Base-by-base conservation (phyloP, 2,113 vertebrate genomes). In the Nyctibius bracteatus region DNA sequence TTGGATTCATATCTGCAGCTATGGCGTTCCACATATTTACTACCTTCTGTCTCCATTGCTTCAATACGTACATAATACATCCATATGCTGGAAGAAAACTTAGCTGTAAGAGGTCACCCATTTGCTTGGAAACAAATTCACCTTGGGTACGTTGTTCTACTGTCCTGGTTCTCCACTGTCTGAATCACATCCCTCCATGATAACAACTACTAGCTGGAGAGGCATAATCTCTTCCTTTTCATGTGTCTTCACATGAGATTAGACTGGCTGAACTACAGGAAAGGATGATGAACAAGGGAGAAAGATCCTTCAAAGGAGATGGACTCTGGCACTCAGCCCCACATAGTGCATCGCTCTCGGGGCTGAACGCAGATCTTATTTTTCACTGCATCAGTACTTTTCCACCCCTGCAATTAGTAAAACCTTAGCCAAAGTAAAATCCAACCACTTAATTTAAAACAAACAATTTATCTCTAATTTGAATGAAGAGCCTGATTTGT, bases 181-280 rank as follows among this genome's bases (percentile, higher is more conserved):
- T 78, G 17, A 27, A 51, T 59, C 33, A 68, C 63, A 94, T 37
- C 20, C 8, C 5, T 74, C 13, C 13, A 10, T 9, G 37, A 18
- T 14, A 83, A n/a, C 14, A 63, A 22, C 10, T 28, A 1, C 21
- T 62, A 9, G 8, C 41, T 62, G 41, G 28, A 73, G 67, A 35
- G 28, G 3, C 12, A 43, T 28, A 0, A 0, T 43, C 28, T 35
- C 16, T 28, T 78, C 55, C 37, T 74, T 59, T 47, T 49, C 23
- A 4, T 11, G 27, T 54, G 73, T 30, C 35, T 74, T 57, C 57
- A 27, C 27, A 25, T 0, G 4, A 83, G 63, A n/a, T 51, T n/a
- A 77, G 30, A 37, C 16, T 81, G 62, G 9, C 31, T 84, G 46
- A 84, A 44, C 22, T 44, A 70, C 43, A 71, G 47, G 70, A 59